Evolutionary conservation across 1,140 invertebrate species (phyloP), one percentile per base, ranked within the genome.

Genomic region (Hyposmocoma kahamanoa): DNA sequence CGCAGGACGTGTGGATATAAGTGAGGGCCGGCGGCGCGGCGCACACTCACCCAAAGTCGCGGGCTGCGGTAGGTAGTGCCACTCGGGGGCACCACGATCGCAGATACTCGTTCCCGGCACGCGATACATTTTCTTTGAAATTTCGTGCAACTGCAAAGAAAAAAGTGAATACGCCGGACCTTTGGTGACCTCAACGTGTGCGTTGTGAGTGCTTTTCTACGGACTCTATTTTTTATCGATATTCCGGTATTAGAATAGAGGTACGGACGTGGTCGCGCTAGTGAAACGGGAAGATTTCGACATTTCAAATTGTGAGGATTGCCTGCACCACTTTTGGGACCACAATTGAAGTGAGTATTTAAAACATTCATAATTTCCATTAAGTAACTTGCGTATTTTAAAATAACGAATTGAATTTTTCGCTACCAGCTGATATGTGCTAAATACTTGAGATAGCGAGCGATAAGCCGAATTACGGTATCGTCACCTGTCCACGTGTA

Each of bases 61-160:
- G 70, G 51, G 44, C 64, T 68, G 78, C 74, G 80, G 64, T 82
- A 82, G 78, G 80, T 84, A 60, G 80, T 80, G 80, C 75, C 70
- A 47, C 47, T 44, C 49, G 47, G 46, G 59, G 73, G 72, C 78
- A 71, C 72, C 56, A 77, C 81, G 78, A 80, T 80, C 78, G 78
- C 77, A 78, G 73, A 55, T 6, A 41, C 28, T 39, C 62, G 53
- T 53, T 59, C 56, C 60, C 71, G 66, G 63, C 62, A 67, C 62
- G 61, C 63, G 51, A 55, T 63, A 69, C 74, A 69, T 80, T 84
- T 82, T 82, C 80, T 84, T 84, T 84, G 80, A 84, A 77, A 84
- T 67, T 84, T 84, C 71, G 68, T 52, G 70, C 44, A 78, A 81
- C 75, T 84, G 76, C 78, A 82, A 84, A 84, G 78, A 82, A 81